Conservation (phyloP, 1,140 invertebrate species). For the Oedothorax gibbosus region DNA sequence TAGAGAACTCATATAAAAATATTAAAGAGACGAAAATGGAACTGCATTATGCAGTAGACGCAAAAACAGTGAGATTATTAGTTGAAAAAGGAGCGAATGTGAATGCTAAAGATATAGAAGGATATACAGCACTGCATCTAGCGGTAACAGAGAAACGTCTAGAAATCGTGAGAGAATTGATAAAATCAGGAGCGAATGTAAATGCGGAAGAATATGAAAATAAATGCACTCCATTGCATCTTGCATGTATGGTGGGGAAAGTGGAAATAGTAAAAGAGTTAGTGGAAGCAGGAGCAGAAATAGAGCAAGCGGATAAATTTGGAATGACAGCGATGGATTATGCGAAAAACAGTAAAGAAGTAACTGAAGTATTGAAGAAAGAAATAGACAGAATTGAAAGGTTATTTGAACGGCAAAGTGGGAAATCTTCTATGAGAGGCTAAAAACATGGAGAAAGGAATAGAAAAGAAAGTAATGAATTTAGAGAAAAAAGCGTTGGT, state of each 20-base stretch:
- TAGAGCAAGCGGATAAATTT: slow-evolving; percentile 5
- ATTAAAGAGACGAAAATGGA: slow-evolving; percentile 4
- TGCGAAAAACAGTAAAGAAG: not conserved
- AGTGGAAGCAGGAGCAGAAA: slow-evolving; percentile 6
- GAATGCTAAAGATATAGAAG: not conserved
- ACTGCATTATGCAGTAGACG: not conserved
- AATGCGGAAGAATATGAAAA: too few species aligned
- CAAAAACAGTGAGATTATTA: not conserved
- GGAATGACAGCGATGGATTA: not conserved
- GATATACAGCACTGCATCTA: slow-evolving; percentile 19
- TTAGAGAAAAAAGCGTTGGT: slow-evolving; percentile 5
- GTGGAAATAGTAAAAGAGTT: slow-evolving; percentile 15
- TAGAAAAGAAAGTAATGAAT: not conserved
- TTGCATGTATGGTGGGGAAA: slow-evolving; percentile 5
- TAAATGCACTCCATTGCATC: slow-evolving; percentile 5
- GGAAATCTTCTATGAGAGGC: not conserved
- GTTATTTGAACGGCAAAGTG: not conserved
- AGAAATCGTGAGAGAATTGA: slow-evolving; percentile 14
- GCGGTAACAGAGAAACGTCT: slow-evolving; percentile 17
- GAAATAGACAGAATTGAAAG: not conserved
- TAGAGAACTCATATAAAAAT: slow-evolving; percentile 22
- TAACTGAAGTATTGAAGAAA: not conserved
- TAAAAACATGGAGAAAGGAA: not conserved
- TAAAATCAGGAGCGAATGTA: slow-evolving; percentile 25
- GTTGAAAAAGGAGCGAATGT: not conserved